Evolutionary conservation across 2,888 invertebrate species (phyloP).

Genomic region (Xanthia icteritia): DNA sequence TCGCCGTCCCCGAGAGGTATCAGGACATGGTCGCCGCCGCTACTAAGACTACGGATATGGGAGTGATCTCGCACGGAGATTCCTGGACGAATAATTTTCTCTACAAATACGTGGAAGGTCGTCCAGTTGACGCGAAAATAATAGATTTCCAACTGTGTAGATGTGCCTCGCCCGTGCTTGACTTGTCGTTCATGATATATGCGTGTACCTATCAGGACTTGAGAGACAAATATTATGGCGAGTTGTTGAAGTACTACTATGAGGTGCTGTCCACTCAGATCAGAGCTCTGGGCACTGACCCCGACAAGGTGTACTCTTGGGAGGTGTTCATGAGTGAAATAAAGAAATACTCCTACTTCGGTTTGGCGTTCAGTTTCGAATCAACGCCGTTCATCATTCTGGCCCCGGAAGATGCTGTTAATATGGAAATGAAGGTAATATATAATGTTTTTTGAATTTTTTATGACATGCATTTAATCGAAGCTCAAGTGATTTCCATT

Average conservation of each 20-base stretch:
- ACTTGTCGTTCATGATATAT: slow-evolving; percentile 89
- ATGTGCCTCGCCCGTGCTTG: slow-evolving; percentile 90
- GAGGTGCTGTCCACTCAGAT: slow-evolving; percentile 89
- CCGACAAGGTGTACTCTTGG: slow-evolving; percentile 88
- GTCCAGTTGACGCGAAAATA: slow-evolving; percentile 87
- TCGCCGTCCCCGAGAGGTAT: slow-evolving; percentile 88
- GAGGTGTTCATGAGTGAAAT: slow-evolving; percentile 89
- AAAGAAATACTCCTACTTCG: slow-evolving; percentile 89
- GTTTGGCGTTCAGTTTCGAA: slow-evolving; percentile 91
- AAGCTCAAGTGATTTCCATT: too few relatives aligned
- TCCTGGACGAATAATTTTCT: slow-evolving; percentile 94
- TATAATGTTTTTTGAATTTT: not conserved
- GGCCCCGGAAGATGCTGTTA: slow-evolving; percentile 90
- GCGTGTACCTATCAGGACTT: slow-evolving; percentile 91
- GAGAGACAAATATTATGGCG: slow-evolving; percentile 90
- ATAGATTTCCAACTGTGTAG: slow-evolving; percentile 93
- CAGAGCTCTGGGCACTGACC: slow-evolving; percentile 91
- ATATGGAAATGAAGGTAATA: slow-evolving; percentile 90
- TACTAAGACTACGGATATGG: slow-evolving; percentile 79
- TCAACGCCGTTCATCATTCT: slow-evolving; percentile 90
- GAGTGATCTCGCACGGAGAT: slow-evolving; percentile 93
- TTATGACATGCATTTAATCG: too few relatives aligned
- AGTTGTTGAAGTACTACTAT: slow-evolving; percentile 91
- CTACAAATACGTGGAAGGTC: slow-evolving; percentile 80
- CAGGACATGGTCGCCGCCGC: slow-evolving; percentile 86